phyloP scores from a whole-genome alignment of 2,888 invertebrate genomes.

The Drosophila lacicola region DNA sequence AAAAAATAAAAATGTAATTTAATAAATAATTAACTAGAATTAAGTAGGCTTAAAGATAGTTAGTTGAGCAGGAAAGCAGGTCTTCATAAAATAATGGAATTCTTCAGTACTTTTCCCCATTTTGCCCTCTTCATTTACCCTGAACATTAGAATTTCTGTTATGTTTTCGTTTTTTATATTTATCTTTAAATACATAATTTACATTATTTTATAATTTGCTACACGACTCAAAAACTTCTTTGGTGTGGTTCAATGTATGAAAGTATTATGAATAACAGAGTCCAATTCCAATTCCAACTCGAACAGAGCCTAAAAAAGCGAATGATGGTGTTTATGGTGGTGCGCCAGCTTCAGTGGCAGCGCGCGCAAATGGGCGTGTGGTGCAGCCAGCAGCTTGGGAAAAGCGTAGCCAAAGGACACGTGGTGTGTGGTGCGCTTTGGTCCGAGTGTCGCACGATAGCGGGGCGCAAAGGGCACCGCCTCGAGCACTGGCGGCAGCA shows the following conservation, averaged over 20 bases:
- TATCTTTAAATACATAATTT: conserved; percentile 40
- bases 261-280: conserved; percentile 1
- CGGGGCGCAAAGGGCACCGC: conserved; percentile 71
- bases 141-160: neutral
- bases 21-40: no score
- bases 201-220: conserved; percentile 20
- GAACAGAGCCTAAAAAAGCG: conserved; percentile 58
- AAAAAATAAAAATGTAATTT: no score
- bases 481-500: conserved; percentile 69
- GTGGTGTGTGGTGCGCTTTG: conserved; percentile 82
- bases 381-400: conserved; percentile 72
- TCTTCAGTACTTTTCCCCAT: no score
- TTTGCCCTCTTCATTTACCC: neutral
- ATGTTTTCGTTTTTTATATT: conserved; percentile 26
- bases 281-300: neutral
- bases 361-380: conserved; percentile 75
- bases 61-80: no score
- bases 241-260: conserved; percentile 37
- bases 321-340: conserved; percentile 72
- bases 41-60: no score
- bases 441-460: conserved; percentile 82
- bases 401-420: conserved; percentile 82
- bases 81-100: no score
- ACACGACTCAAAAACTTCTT: conserved; percentile 49
- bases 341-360: conserved; percentile 70